Base-by-base conservation (phyloP, 1,140 invertebrate genomes). In the Heliconius congener region DNA sequence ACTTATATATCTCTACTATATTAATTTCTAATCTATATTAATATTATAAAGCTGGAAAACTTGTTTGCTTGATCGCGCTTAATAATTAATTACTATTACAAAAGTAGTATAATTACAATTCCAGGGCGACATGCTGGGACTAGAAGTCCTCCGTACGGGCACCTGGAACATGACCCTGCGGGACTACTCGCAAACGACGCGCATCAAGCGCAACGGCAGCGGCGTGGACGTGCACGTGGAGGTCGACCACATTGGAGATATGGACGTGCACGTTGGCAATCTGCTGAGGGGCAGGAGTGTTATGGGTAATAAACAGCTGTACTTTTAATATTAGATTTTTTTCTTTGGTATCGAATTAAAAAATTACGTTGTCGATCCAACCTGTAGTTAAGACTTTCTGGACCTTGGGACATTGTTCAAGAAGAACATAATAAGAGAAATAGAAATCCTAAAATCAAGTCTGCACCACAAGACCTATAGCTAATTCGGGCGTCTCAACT, bases 241-340 rank as follows among this genome's bases (percentile, higher is more conserved):
- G 72, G 96, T 97, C 2, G 95, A 97, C 86, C 96, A 94, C 78
- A 97, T 97, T 60, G 96, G 96, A 2, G 96, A 97, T 88, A 95
- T 98, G 94, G 95, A 97, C 80, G 90, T 98, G 71, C 97, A 98
- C 83, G 95, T 97, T n/a, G 95, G 96, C 4, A 97, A 98, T 91
- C 92, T 97, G 23, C 88, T 97, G 16, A 90, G 95, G 82, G 97
- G 97, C 46, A 95, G 96, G 19, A 95, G 95, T 39, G 87, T 96
- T 13, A 88, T 98, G 50, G 96, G 96, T 96, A 84, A 70, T 60
- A 30, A 27, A 5, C 11, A 16, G 4, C 9, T 66, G 2, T 66
- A 30, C 30, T 66, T 27, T 66, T 0, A 30, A 5, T 30, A 16
- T 57, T 9, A 11, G 11, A 1, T 66, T 66, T 30, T 13, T 9